Conservation (phyloP, 2,797 vertebrate genomes). For the Poecilia picta region DNA sequence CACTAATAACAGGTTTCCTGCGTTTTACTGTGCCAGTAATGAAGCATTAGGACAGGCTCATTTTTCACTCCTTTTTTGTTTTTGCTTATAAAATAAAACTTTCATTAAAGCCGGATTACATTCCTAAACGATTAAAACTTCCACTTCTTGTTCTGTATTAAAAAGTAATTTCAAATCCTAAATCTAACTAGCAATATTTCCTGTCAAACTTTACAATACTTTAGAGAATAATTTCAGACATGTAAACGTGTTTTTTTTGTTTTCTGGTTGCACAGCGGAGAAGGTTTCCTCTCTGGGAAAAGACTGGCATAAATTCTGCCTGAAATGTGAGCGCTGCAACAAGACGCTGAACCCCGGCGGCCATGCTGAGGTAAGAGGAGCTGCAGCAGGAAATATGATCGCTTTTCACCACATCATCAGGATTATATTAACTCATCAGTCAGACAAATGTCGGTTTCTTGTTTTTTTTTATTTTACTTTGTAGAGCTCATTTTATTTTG, state of each 20-base stretch:
- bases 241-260: background rate
- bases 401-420: too few relatives aligned
- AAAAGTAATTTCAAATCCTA: background rate
- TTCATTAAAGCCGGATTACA: background rate
- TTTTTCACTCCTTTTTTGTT: background rate
- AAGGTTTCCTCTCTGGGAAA: conserved; percentile 82
- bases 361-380: conserved; percentile 76
- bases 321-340: conserved; percentile 82
- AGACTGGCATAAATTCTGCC: conserved; percentile 84
- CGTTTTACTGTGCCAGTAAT: background rate
- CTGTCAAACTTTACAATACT: background rate
- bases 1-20: background rate
- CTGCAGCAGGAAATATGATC: background rate
- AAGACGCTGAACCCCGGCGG: conserved; percentile 80
- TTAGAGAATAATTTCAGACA: background rate
- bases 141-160: background rate
- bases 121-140: background rate
- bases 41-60: background rate
- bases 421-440: background rate
- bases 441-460: background rate
- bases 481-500: background rate
- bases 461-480: background rate
- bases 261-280: conserved; percentile 66
- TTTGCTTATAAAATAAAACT: background rate
- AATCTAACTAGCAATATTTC: background rate